These are phyloP conservation scores for Propithecus perrieri DNA, from an alignment of 2,797 vertebrate species.

Conservation along the genomic window DNA sequence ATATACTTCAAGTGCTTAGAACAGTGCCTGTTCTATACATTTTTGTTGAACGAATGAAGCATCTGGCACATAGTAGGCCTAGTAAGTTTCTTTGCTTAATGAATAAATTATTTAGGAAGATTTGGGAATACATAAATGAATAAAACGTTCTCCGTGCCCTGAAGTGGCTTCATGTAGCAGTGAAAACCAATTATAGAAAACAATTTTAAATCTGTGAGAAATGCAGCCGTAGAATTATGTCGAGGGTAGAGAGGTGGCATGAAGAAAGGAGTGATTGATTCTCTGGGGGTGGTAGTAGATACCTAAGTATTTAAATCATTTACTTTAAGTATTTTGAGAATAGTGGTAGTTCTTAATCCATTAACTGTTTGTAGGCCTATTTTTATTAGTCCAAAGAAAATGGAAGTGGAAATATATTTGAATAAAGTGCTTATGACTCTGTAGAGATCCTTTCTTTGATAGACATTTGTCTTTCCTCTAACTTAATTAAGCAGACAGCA, in stretches of 20 bases:
- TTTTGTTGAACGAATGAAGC: slow-evolving; percentile 17
- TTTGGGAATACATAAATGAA: slow-evolving; percentile 3
- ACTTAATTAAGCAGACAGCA: neutral
- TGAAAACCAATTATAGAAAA: neutral
- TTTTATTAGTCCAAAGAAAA: neutral
- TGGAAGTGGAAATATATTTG: slow-evolving; percentile 9
- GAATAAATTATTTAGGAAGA: slow-evolving; percentile 31
- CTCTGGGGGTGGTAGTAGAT: neutral
- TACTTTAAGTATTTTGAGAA: slow-evolving; percentile 3
- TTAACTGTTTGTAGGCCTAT: neutral
- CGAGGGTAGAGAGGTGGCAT: neutral
- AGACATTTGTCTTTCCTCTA: neutral
- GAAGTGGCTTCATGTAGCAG: neutral
- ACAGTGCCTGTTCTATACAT: neutral
- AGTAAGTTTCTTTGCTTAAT: slow-evolving; percentile 1
- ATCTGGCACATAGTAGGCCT: neutral
- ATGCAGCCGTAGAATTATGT: neutral
- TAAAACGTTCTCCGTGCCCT: neutral
- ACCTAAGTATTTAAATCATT: neutral
- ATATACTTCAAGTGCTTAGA: neutral
- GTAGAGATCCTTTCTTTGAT: slow-evolving; percentile 7
- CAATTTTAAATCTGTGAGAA: neutral
- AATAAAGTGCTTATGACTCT: neutral
- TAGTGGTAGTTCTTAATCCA: neutral
- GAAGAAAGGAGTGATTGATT: neutral